Conservation (phyloP, 2,113 vertebrate species). For the Charina bottae region DNA sequence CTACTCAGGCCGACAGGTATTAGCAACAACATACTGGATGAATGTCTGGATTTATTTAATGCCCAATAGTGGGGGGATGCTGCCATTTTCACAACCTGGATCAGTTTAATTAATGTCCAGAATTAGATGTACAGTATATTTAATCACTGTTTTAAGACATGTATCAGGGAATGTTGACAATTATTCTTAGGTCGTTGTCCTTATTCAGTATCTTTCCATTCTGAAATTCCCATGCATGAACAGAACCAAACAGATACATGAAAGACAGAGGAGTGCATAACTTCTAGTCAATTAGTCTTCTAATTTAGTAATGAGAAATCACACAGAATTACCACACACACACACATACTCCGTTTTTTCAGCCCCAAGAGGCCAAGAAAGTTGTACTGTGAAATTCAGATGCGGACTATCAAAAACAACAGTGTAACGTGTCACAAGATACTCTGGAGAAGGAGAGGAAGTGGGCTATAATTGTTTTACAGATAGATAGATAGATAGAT, state of each 20-base stretch:
- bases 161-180: neutral
- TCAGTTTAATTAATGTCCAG: neutral
- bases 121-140: neutral
- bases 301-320: neutral
- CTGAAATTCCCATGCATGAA: neutral
- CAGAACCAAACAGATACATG: neutral
- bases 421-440: neutral
- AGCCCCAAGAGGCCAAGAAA: neutral
- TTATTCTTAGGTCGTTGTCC: neutral
- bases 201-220: neutral
- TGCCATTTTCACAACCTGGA: neutral
- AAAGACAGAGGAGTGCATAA: neutral
- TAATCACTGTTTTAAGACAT: neutral
- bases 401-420: neutral
- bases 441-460: neutral
- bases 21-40: neutral
- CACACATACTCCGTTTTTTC: neutral
- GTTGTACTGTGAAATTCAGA: neutral
- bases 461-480: neutral
- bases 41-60: neutral
- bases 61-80: neutral
- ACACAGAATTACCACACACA: neutral
- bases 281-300: neutral
- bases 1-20: conserved; percentile 92
- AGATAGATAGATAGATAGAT: too few relatives aligned